These are phyloP conservation scores for Xyliphius kryptos DNA, from an alignment of 2,113 vertebrate species.

Conservation along the genomic window DNA sequence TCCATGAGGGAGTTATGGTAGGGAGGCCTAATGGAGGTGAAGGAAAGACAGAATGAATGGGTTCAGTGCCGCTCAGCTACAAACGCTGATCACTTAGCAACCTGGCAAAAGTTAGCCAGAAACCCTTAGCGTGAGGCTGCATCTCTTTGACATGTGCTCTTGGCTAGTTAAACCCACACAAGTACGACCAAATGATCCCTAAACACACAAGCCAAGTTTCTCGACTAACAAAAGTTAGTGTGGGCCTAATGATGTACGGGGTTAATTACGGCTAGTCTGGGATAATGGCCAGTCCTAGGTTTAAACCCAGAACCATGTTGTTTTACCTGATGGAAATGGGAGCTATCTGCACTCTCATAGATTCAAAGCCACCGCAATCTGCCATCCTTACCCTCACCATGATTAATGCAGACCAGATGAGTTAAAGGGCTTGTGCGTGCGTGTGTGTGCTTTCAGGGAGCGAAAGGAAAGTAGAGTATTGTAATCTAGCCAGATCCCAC, in stretches of 20 bases:
- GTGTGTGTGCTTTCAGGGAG: constrained; percentile 12
- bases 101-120: constrained; percentile 15
- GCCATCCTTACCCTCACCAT: constrained; percentile 32
- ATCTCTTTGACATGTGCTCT: too few relatives aligned
- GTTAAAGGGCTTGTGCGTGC: constrained; percentile 19
- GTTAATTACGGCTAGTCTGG: too few relatives aligned
- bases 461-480: constrained; percentile 9
- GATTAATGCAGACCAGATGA: constrained; percentile 42
- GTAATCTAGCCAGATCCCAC: constrained; percentile 25
- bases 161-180: neutral
- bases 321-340: constrained; percentile 39
- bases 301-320: constrained; percentile 9
- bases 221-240: neutral
- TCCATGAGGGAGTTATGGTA: constrained; percentile 29
- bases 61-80: constrained; percentile 27
- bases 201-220: neutral
- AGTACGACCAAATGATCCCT: neutral
- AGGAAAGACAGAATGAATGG: constrained; percentile 27
- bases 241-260: too few relatives aligned
- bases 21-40: constrained; percentile 36
- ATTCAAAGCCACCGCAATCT: constrained; percentile 39
- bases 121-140: neutral
- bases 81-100: constrained; percentile 28
- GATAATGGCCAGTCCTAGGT: too few relatives aligned
- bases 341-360: constrained; percentile 37